Conservation (phyloP, 2,113 vertebrate genomes). For the Archocentrus centrarchus region DNA sequence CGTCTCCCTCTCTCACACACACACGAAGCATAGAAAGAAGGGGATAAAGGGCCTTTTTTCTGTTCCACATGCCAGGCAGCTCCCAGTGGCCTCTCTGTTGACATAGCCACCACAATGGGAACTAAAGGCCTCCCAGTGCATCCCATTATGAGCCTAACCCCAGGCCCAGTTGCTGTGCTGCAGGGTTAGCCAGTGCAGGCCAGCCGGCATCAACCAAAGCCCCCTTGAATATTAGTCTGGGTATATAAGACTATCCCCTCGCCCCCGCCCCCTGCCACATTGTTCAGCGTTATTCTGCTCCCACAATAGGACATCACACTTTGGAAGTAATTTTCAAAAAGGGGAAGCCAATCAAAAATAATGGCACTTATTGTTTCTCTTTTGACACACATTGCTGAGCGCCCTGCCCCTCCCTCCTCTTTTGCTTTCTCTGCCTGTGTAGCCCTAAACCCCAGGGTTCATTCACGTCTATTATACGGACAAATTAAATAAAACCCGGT, state of each 20-base stretch:
- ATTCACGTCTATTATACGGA: slow-evolving; percentile 95
- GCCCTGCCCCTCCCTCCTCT: slow-evolving; percentile 87
- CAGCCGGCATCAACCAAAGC: slow-evolving; percentile 77
- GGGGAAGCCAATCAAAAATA: slow-evolving; percentile 98
- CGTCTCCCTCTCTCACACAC: slow-evolving; percentile 23
- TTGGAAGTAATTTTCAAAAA: slow-evolving; percentile 96
- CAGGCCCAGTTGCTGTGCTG: slow-evolving; percentile 88
- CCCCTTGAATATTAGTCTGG: slow-evolving; percentile 91
- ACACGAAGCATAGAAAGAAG: slow-evolving; percentile 57
- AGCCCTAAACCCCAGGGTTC: slow-evolving; percentile 85
- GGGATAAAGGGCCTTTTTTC: slow-evolving; percentile 85
- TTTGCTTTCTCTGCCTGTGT: slow-evolving; percentile 49
- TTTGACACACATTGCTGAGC: slow-evolving; percentile 79
- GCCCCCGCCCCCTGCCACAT: slow-evolving; percentile 83
- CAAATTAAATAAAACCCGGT: slow-evolving; percentile 99
- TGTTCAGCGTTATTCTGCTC: slow-evolving; percentile 91
- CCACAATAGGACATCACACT: slow-evolving; percentile 98
- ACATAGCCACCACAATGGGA: slow-evolving; percentile 92
- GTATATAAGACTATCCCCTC: slow-evolving; percentile 81
- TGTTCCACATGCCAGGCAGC: slow-evolving; percentile 89
- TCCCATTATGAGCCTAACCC: slow-evolving; percentile 92
- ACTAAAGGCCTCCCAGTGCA: slow-evolving; percentile 89
- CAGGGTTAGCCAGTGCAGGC: slow-evolving; percentile 82
- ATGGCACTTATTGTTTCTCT: slow-evolving; percentile 97
- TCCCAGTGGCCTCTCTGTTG: slow-evolving; percentile 95